Evolutionary conservation across 2,888 invertebrate genomes (phyloP).

Genomic region (Smittia aterrima): DNA sequence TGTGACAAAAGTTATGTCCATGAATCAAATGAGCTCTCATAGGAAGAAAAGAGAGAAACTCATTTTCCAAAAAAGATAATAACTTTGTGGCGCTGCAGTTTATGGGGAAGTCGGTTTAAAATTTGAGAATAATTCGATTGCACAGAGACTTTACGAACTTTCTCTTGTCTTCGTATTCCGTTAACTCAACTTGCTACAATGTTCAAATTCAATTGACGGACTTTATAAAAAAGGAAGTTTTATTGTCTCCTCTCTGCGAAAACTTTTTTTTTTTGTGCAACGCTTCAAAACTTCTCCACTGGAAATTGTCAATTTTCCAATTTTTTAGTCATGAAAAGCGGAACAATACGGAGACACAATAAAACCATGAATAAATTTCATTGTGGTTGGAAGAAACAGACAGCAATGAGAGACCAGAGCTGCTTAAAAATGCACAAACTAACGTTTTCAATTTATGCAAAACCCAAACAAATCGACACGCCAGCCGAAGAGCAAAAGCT

Average conservation of each 20-base stretch:
- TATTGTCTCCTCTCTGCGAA: background rate
- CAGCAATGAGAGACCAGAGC: background rate
- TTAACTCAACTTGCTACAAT: no score
- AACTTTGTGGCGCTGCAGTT: no score
- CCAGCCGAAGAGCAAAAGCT: background rate
- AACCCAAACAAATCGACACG: slow-evolving; percentile 24
- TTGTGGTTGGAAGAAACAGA: background rate
- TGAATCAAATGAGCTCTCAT: no score
- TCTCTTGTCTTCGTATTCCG: no score
- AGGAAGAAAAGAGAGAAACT: no score
- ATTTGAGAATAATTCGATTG: no score
- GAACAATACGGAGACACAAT: slow-evolving; percentile 22
- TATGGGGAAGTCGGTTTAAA: no score
- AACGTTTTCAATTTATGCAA: slow-evolving; percentile 21
- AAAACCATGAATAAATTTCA: slow-evolving; percentile 35
- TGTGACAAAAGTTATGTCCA: no score
- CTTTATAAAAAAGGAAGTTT: background rate
- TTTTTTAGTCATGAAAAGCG: background rate
- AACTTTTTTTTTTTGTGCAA: background rate
- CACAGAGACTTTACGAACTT: no score
- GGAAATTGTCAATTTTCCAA: slow-evolving; percentile 32
- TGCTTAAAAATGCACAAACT: slow-evolving; percentile 26
- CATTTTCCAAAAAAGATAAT: no score
- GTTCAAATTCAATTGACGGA: background rate
- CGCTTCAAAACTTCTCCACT: background rate